These are phyloP conservation scores for Hippotragus niger DNA, from an alignment of 2,113 vertebrate genomes.

Conservation along the genomic window DNA sequence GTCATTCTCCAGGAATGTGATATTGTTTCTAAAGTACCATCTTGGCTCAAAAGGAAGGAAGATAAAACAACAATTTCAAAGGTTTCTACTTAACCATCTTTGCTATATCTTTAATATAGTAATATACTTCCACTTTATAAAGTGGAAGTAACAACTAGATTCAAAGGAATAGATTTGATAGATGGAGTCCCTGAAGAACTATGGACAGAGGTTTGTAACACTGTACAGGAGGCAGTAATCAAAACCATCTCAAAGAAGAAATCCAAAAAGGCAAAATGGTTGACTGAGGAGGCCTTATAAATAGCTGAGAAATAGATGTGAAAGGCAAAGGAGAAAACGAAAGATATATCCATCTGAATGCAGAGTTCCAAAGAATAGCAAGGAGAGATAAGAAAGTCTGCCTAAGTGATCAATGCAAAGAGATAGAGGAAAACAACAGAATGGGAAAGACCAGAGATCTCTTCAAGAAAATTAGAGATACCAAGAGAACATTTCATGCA, in stretches of 20 bases:
- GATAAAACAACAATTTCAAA: not conserved
- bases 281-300: not conserved
- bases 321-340: not conserved
- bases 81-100: not conserved
- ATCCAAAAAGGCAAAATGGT: not conserved
- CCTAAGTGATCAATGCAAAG: not conserved
- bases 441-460: not conserved
- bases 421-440: not conserved
- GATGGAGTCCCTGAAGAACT: not conserved
- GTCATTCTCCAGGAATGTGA: not conserved
- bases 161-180: not conserved
- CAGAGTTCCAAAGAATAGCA: not conserved
- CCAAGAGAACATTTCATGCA: not conserved
- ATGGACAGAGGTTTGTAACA: not conserved
- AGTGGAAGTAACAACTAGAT: not conserved
- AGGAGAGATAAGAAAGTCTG: not conserved
- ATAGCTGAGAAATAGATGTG: not conserved
- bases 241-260: not conserved
- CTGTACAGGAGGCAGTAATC: not conserved
- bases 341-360: not conserved
- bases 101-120: not conserved
- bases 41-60: not conserved
- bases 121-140: not conserved
- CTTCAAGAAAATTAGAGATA: not conserved
- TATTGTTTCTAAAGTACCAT: not conserved